A percentile compares a stretch with the other conserved stretches of the same genome.
Conservation (phyloP, 2,113 vertebrate genomes). For the Mesitornis unicolor region DNA sequence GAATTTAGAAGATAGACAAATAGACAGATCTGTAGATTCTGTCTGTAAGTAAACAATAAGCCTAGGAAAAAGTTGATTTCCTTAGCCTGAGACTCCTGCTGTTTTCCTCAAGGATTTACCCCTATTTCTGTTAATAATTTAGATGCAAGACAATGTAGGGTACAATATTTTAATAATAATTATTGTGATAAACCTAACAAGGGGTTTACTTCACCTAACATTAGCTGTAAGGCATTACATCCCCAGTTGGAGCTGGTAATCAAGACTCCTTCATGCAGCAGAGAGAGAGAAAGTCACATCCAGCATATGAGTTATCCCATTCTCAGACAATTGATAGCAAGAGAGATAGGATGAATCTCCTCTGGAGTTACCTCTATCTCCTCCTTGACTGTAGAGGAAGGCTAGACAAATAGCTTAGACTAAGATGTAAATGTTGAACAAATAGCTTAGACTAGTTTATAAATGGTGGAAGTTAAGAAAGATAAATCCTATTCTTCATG, state of each 20-base stretch:
- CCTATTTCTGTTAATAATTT: not conserved
- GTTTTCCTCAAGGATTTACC: not conserved
- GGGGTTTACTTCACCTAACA: not conserved
- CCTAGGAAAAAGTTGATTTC: not conserved
- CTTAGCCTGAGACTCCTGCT: not conserved
- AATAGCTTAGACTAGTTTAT: not conserved
- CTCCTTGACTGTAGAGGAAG: not conserved
- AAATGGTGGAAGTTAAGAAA: not conserved
- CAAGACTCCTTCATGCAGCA: not conserved
- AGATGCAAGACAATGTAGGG: not conserved
- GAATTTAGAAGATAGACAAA: not conserved
- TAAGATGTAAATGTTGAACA: not conserved
- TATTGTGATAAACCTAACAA: not conserved
- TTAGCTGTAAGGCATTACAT: not conserved
- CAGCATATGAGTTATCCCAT: not conserved
- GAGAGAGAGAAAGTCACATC: not conserved
- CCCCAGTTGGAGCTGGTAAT: not conserved
- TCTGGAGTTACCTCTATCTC: not conserved
- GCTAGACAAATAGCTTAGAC: not conserved
- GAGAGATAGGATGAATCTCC: not conserved
- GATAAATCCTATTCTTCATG: not conserved
- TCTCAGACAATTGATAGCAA: not conserved
- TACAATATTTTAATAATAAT: not conserved
- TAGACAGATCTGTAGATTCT: not conserved
- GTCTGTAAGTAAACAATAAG: not conserved